phyloP scores from a whole-genome alignment of 1,140 invertebrate species.

The Drosophila navojoa region DNA sequence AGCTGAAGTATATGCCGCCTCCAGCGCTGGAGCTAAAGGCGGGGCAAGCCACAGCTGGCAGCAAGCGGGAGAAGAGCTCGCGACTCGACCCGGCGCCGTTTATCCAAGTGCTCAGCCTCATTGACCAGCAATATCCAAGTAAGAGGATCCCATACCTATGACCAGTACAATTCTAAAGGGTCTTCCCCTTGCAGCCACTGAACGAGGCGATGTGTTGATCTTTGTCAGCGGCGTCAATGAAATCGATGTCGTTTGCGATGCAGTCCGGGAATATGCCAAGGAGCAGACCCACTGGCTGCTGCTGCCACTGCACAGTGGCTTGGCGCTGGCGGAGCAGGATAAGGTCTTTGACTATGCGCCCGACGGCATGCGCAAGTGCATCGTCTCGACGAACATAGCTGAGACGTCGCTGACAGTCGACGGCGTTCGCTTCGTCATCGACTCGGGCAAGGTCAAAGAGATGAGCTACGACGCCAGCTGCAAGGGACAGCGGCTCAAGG shows the following conservation, averaged over 20 bases:
- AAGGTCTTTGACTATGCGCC: conserved; percentile 99
- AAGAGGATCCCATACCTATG: conserved; percentile 45
- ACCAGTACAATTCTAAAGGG: neutral
- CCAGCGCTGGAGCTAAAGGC: conserved; percentile 87
- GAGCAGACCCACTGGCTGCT: conserved; percentile 96
- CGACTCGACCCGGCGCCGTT: conserved; percentile 95
- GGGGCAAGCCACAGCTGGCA: conserved; percentile 78
- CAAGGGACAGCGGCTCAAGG: conserved; percentile 94
- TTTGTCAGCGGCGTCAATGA: conserved; percentile 98
- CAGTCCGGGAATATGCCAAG: conserved; percentile 92
- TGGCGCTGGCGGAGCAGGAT: conserved; percentile 97
- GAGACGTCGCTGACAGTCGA: conserved; percentile 99
- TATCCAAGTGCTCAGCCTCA: conserved; percentile 94
- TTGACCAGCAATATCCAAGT: conserved; percentile 95
- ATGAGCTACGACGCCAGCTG: conserved; percentile 96
- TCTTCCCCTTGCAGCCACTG: conserved; percentile 85
- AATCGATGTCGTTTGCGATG: conserved; percentile 95
- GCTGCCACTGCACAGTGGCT: conserved; percentile 95
- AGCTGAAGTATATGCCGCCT: conserved; percentile 93
- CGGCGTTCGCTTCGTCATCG: conserved; percentile 98
- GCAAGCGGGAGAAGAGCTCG: conserved; percentile 36
- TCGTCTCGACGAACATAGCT: conserved; percentile 99
- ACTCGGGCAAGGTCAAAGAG: conserved; percentile 98
- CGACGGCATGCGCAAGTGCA: conserved; percentile 97
- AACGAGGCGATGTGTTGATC: conserved; percentile 97